These are phyloP conservation scores for Bufo gargarizans DNA, from an alignment of 2,113 vertebrate species.

Conservation along the genomic window DNA sequence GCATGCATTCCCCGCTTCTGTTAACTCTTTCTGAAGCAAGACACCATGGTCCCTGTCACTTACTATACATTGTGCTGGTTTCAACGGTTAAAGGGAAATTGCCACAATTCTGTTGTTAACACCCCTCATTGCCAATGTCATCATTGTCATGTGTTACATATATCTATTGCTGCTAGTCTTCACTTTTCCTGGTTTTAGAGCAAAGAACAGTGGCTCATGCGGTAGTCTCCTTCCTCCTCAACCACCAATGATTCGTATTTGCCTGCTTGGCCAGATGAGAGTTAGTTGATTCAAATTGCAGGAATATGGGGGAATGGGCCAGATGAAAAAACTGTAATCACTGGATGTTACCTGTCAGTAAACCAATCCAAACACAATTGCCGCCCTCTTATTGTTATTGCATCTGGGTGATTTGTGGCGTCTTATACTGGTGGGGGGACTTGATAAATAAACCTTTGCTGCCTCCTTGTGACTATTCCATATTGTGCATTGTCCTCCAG, in stretches of 20 bases:
- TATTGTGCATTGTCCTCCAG: neutral
- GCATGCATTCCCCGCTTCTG: conserved; percentile 28
- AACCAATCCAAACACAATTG: neutral
- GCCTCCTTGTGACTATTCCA: neutral
- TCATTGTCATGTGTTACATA: conserved; percentile 10
- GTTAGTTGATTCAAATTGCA: neutral
- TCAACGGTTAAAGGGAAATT: neutral
- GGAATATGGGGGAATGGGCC: neutral
- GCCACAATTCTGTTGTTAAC: neutral
- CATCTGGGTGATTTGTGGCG: neutral
- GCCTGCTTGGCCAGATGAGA: neutral
- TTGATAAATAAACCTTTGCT: neutral
- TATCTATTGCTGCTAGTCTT: conserved; percentile 43
- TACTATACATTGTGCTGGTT: neutral
- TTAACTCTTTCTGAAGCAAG: conserved; percentile 15
- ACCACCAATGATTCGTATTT: neutral
- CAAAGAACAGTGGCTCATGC: neutral
- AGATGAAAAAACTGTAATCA: conserved; percentile 22
- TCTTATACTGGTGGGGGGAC: neutral
- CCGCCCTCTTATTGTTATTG: neutral
- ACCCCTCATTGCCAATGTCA: neutral
- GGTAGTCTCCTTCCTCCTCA: neutral
- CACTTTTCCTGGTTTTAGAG: neutral
- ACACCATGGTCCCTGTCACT: neutral
- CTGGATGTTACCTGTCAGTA: conserved; percentile 29